Base-by-base conservation (phyloP, 2,888 invertebrate species). In the Entomobrya proxima region DNA sequence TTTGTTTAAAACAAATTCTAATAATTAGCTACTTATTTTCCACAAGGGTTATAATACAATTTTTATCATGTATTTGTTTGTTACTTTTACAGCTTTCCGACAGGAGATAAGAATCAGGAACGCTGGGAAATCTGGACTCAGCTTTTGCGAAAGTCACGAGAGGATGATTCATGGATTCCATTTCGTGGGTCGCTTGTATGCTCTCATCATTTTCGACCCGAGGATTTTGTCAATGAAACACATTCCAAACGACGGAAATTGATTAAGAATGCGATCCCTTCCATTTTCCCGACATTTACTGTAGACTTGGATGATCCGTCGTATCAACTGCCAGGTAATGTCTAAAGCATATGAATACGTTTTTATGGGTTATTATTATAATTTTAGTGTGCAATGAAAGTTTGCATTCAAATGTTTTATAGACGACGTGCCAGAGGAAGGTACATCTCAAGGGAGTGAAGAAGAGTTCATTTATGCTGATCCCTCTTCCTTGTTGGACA, bases 81-180 rank as follows among this genome's bases (percentile, higher is more conserved):
- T 47, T 4, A 35, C 50, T 47, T 55, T 4, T 77, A 18, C 18
- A 87, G 87, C 30, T 87, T 87, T 78, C 87, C 87, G 0, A 87
- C 81, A 40, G 87, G 87, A 24, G 87, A 87, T 2, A 85, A 82
- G 27, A 87, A 87, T 44, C 85, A 82, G 44, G 74, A 85, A 11
- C 55, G 87, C 18, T 87, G 87, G 87, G 87, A 87, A 64, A 69
- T 87, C 9, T 87, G 87, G 87, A 87, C 87, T 30, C 74, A 74
- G 50, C 67, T 87, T 11, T 58, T 86, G 13, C 75, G 79, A n/a
- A 61, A 58, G 47, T 55, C 85, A 7, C 40, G 87, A 32, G 85
- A 75, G 1, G 87, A 87, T 32, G 61, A 76, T 2, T 13, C 50
- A 0, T 87, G 87, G 87, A 81, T 85, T 24, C 87, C 87, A 15